phyloP scores from a whole-genome alignment of 2,113 vertebrate genomes.

The Gymnorhina tibicen region DNA sequence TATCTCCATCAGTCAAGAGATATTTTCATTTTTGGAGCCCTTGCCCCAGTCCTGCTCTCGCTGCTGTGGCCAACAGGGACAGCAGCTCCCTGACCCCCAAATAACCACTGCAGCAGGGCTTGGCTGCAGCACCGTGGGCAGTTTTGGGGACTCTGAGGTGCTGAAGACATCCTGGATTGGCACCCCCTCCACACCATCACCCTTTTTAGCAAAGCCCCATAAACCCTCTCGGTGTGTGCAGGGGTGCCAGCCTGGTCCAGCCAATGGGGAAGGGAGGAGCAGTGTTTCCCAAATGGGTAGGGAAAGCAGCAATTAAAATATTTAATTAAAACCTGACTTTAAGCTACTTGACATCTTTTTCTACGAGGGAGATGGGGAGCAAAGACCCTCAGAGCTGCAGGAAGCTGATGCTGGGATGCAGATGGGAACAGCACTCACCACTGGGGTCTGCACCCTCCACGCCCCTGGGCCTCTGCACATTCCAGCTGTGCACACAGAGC shows the following conservation, averaged over 20 bases:
- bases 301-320: neutral
- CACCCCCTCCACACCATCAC: neutral
- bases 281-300: rapidly evolving
- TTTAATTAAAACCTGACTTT: neutral
- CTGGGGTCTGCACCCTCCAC: neutral
- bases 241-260: neutral
- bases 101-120: neutral
- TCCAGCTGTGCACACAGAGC: rapidly evolving
- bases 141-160: neutral
- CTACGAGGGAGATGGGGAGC: rapidly evolving
- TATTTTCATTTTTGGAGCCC: neutral
- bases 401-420: neutral
- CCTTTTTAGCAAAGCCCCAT: neutral
- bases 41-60: neutral
- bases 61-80: neutral
- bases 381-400: neutral
- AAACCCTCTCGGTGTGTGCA: rapidly evolving
- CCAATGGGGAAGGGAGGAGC: neutral
- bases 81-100: neutral
- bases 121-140: neutral
- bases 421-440: neutral
- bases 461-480: neutral
- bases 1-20: neutral
- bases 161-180: neutral
- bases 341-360: neutral